Conservation (phyloP, 1,140 invertebrate species). For the Drosophila sucinea region DNA sequence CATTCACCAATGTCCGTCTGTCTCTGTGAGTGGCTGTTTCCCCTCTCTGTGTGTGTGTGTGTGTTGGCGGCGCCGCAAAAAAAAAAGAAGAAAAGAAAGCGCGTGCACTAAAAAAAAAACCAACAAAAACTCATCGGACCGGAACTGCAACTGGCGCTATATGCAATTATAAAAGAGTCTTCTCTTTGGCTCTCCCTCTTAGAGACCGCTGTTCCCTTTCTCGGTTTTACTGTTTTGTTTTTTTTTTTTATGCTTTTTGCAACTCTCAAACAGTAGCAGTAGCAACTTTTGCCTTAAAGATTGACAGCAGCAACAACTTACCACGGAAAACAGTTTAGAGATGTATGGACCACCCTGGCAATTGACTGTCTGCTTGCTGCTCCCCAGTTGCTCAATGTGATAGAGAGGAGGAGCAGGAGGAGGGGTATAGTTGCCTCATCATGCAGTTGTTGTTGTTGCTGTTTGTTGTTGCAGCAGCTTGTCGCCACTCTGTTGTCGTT, state of each 20-base stretch:
- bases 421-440: slow-evolving; percentile 23
- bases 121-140: slow-evolving; percentile 66
- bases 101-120: slow-evolving; percentile 65
- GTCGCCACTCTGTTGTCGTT: slow-evolving; percentile 48
- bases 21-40: slow-evolving; percentile 8
- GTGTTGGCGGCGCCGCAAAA: slow-evolving; percentile 65
- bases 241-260: slow-evolving; percentile 5
- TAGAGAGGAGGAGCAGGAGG: background rate
- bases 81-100: slow-evolving; percentile 79
- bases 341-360: slow-evolving; percentile 61
- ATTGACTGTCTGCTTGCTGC: slow-evolving; percentile 24
- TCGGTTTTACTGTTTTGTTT: slow-evolving; percentile 3
- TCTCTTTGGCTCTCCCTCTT: background rate
- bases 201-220: background rate
- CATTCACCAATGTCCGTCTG: slow-evolving; percentile 67
- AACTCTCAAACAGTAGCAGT: slow-evolving; percentile 55
- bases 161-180: slow-evolving; percentile 70
- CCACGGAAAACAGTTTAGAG: slow-evolving; percentile 32
- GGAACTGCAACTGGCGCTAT: slow-evolving; percentile 80
- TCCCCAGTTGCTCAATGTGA: background rate
- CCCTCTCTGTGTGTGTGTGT: slow-evolving; percentile 21
- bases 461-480: slow-evolving; percentile 32
- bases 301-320: slow-evolving; percentile 65
- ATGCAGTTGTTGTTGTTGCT: slow-evolving; percentile 12
- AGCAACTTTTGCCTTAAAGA: slow-evolving; percentile 77